phyloP scores from a whole-genome alignment of 2,888 invertebrate species.

The Stenurella melanura region DNA sequence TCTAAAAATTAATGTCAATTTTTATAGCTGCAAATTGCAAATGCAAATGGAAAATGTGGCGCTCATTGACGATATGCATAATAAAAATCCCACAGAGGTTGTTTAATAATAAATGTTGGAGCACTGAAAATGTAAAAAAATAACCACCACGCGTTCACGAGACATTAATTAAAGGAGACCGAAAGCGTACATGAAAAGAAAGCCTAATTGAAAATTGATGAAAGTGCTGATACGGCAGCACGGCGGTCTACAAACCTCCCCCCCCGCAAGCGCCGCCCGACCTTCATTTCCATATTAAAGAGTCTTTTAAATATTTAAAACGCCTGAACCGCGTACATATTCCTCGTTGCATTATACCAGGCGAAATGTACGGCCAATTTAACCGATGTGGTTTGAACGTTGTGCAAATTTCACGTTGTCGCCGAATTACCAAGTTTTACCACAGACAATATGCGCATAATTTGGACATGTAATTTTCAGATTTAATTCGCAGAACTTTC shows the following conservation, averaged over 20 bases:
- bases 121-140: conserved; percentile 13
- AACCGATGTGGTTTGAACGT: conserved; percentile 46
- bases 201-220: conserved; percentile 66
- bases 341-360: conserved; percentile 29
- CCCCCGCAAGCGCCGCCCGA: conserved; percentile 41
- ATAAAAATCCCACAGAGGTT: conserved; percentile 16
- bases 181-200: conserved; percentile 58
- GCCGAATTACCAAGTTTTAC: conserved; percentile 49
- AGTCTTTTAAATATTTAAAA: conserved; percentile 63
- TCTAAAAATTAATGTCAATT: conserved; percentile 31
- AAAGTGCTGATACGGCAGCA: conserved; percentile 60
- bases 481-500: neutral
- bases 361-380: conserved; percentile 48
- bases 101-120: conserved; percentile 15
- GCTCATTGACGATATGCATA: conserved; percentile 14
- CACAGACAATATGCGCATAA: conserved; percentile 50
- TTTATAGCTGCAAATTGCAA: neutral
- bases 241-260: conserved; percentile 43
- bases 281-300: conserved; percentile 63
- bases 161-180: conserved; percentile 51
- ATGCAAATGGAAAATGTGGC: conserved; percentile 9
- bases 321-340: conserved; percentile 36
- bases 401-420: conserved; percentile 52
- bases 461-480: conserved; percentile 18
- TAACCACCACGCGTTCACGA: conserved; percentile 32